Conservation (phyloP, 2,113 vertebrate species). For the Pipra filicauda region DNA sequence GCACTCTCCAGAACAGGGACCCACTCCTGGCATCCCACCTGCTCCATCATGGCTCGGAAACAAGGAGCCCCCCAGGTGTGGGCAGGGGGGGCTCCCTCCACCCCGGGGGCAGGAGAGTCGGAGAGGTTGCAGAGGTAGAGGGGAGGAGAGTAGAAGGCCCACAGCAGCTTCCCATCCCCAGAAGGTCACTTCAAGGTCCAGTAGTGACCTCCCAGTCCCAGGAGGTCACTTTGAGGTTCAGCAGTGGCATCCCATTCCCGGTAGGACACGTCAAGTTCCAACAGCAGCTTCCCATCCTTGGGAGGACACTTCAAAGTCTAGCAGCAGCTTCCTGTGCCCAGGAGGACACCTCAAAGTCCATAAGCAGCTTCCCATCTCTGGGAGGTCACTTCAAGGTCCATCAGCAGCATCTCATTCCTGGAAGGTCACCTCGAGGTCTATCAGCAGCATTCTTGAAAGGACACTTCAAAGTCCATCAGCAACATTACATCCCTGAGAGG, state of each 20-base stretch:
- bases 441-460: not conserved
- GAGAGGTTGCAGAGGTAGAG: not conserved
- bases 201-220: not conserved
- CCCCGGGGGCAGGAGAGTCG: too few species aligned
- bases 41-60: not conserved
- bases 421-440: not conserved
- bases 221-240: not conserved
- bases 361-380: not conserved
- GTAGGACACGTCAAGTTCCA: not conserved
- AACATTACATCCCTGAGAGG: not conserved
- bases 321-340: not conserved
- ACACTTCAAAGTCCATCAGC: too few species aligned
- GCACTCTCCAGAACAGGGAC: not conserved
- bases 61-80: too few species aligned
- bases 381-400: not conserved
- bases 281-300: not conserved
- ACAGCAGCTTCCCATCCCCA: not conserved
- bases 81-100: fast-evolving
- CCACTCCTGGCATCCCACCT: not conserved
- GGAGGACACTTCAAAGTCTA: not conserved
- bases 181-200: not conserved
- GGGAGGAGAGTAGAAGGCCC: not conserved
- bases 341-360: not conserved
- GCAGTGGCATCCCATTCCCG: not conserved
- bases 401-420: not conserved